These are phyloP conservation scores for Pachyrhynchus sulphureomaculatus DNA, from an alignment of 1,140 invertebrate genomes.

Conservation along the genomic window DNA sequence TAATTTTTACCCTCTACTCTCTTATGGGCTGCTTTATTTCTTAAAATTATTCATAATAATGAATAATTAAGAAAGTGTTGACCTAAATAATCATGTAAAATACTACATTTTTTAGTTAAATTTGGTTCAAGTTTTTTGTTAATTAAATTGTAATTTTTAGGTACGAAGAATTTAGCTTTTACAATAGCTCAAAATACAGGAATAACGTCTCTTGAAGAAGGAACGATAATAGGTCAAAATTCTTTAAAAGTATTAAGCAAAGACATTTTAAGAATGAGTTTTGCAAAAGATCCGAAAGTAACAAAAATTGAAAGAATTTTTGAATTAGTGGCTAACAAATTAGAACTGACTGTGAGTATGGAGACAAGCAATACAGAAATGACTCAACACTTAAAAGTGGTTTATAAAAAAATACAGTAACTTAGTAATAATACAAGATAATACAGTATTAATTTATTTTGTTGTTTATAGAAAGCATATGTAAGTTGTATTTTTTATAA, in stretches of 20 bases:
- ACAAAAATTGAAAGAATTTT: slow-evolving; percentile 1
- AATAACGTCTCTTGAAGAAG: slow-evolving; percentile 60
- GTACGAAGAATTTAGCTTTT: slow-evolving; percentile 58
- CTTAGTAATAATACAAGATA: too few relatives aligned
- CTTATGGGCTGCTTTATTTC: too few relatives aligned
- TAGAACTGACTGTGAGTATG: slow-evolving; percentile 14
- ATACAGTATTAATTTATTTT: too few relatives aligned
- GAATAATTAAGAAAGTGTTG: too few relatives aligned
- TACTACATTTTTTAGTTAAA: not conserved
- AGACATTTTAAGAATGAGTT: not conserved
- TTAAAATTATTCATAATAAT: too few relatives aligned
- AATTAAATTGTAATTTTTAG: slow-evolving; percentile 44
- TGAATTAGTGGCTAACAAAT: not conserved
- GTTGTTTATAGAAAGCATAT: too few relatives aligned
- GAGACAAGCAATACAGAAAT: slow-evolving; percentile 20
- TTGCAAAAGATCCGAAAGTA: not conserved
- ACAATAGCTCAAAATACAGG: slow-evolving; percentile 64
- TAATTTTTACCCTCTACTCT: too few relatives aligned
- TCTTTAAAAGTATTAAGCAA: not conserved
- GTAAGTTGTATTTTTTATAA: too few relatives aligned
- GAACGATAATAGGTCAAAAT: slow-evolving; percentile 36
- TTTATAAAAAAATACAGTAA: slow-evolving; percentile 17
- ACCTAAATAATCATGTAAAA: too few relatives aligned
- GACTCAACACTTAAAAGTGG: not conserved
- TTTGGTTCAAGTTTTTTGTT: not conserved